Base-by-base conservation (phyloP, 2,888 invertebrate species). In the Dynastes grantii region DNA sequence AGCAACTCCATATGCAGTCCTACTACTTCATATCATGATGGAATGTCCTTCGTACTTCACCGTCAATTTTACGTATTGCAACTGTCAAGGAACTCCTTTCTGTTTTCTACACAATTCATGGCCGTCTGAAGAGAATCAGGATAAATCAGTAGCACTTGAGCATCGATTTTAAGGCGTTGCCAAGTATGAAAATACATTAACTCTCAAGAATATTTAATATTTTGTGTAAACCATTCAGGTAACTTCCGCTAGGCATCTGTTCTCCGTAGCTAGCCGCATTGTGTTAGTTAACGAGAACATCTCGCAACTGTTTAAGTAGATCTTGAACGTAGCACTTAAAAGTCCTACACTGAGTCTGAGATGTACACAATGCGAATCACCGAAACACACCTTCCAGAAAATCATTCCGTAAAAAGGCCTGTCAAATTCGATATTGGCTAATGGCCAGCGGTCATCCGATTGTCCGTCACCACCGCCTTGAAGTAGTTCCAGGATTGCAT, bases 321-420 rank as follows among this genome's bases (percentile, higher is more conserved):
- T 97, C 90, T 97, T 97, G 86, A 97, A 97, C 2, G 97, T 97
- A 49, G 97, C 96, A 87, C 96, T 96, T 75, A 97, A 90, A 85
- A 97, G 96, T 11, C 97, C 97, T 0, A 96, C 96, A 32, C 96
- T 97, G 0, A 97, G 96, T 85, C 97, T 96, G 81, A 97, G 90
- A 87, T 97, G 97, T 83, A 97, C 96, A 88, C 97, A 97, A 86
- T 96, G 96, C 0, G 95, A 91, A 86, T 97, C 97, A 86, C 96
- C 96, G 90, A 96, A 97, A 90, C 95, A 96, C 78, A 96, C 97
- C 89, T 97, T 97, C 80, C 97, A 97, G 90, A 97, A 97, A 87
- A 97, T 97, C 95, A 97, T 97, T 45, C 97, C 97, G 88, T 97
- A 97, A 90, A 97, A 97, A 13, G 97, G 97, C 67, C 97, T 92